Base-by-base conservation (phyloP, 37 sponge, comb jelly and placozoan genomes). In the Ephydatia muelleri region DNA sequence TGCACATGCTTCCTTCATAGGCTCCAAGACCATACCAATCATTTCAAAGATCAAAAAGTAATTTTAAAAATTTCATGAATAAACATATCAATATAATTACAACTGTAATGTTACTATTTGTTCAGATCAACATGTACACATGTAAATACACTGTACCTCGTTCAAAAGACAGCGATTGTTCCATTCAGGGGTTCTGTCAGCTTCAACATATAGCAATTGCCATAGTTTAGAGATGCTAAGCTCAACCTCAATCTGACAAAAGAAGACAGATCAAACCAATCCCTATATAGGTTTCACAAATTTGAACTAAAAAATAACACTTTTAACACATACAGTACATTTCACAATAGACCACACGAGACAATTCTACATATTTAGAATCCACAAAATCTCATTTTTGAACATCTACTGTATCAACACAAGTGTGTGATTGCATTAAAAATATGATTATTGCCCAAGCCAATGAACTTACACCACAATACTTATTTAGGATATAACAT, bases 191-290 rank as follows among this genome's bases (percentile, higher is more conserved):
- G 47, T 76, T 19, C 31, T 47, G 4, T 85, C 80, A 30, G 29
- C 38, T 34, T 84, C 86, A 9, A 78, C 76, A 70, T 85, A 90
- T 16, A 90, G 75, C 0, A 85, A 30, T 0, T 30, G 36, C 80
- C 85, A 90, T 2, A 90, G 72, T 1, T 68, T 37, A 16, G 49
- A 38, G 2, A 70, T 77, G 22, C 76, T 27, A 5, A 76, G 22
- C 16, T 67, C 68, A 30, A 85, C 35, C 16, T 75, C 77, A 3
- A 67, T 31, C 90, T 90, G 73, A 38, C 38, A 57, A 57, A 71
- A 57, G 71, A 4, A 68, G 22, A 8, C 33, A 38, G 13, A 76
- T 36, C 38, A 76, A 13, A 16, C n/a, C n/a, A n/a, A n/a, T n/a
- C n/a, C n/a, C n/a, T n/a, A n/a, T n/a, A n/a, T n/a, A n/a, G n/a